Conservation (phyloP, 2,797 vertebrate species). For the Alfaro cultratus region DNA sequence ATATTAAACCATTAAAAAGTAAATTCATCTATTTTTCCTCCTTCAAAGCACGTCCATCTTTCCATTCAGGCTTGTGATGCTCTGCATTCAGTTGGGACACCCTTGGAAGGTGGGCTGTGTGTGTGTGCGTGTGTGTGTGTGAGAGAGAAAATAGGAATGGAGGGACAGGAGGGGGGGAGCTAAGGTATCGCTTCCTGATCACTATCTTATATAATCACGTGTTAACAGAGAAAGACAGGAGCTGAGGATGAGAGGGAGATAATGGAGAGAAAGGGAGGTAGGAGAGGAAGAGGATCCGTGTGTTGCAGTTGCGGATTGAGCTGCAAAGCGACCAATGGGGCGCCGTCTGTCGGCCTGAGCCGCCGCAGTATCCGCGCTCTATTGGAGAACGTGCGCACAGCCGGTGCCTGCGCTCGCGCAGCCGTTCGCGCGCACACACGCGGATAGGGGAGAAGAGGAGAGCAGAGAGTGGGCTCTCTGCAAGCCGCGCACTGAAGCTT, state of each 20-base stretch:
- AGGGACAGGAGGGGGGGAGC: background rate
- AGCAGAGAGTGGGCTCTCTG: constrained; percentile 67
- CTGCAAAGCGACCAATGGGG: constrained; percentile 81
- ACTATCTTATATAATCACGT: constrained; percentile 75
- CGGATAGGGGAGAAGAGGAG: constrained; percentile 17
- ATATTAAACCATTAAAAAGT: background rate
- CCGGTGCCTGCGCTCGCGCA: constrained; percentile 42
- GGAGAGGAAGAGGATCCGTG: constrained; percentile 49
- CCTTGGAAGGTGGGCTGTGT: background rate
- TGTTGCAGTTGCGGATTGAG: constrained; percentile 62
- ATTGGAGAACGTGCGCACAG: constrained; percentile 70
- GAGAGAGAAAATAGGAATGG: constrained; percentile 45
- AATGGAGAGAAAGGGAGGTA: constrained; percentile 43
- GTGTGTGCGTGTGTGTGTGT: background rate
- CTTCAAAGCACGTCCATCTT: background rate
- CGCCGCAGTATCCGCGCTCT: constrained; percentile 81
- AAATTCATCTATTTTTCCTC: background rate
- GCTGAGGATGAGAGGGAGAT: constrained; percentile 42
- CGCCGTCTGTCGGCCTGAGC: constrained; percentile 66
- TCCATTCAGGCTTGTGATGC: background rate
- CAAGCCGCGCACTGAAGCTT: constrained; percentile 61
- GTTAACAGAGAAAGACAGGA: constrained; percentile 69
- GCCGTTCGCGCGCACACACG: constrained; percentile 45
- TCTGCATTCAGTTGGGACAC: constrained; percentile 38
- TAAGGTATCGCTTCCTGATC: constrained; percentile 68